Evolutionary conservation across 2,888 invertebrate species (phyloP).

Genomic region (Lacanobia oleracea): DNA sequence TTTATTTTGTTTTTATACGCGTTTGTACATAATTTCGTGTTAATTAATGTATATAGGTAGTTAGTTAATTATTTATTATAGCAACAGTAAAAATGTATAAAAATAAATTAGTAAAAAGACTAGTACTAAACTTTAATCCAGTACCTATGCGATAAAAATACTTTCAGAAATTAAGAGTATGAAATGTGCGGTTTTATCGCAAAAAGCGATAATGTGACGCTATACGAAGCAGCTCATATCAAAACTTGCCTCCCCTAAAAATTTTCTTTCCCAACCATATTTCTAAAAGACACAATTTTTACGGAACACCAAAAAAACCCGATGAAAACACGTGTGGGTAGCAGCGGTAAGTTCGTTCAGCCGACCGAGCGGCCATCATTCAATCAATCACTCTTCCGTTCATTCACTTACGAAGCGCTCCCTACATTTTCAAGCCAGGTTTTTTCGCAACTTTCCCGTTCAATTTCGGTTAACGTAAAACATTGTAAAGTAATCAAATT

Average conservation of each 20-base stretch:
- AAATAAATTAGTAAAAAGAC: no score
- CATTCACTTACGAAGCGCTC: slow-evolving; percentile 53
- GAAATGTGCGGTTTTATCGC: no score
- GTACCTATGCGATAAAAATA: no score
- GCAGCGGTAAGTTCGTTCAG: slow-evolving; percentile 43
- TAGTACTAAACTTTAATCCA: no score
- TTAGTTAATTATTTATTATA: no score
- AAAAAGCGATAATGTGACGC: background rate
- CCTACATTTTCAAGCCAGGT: slow-evolving; percentile 30
- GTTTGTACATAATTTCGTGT: no score
- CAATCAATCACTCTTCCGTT: slow-evolving; percentile 58
- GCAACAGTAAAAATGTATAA: no score
- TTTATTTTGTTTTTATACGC: no score
- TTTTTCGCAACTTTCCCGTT: slow-evolving; percentile 38
- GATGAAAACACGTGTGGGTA: slow-evolving; percentile 25
- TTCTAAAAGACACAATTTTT: background rate
- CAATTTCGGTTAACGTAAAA: slow-evolving; percentile 27
- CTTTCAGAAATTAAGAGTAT: no score
- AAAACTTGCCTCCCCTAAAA: background rate
- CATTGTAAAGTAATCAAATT: slow-evolving; percentile 27
- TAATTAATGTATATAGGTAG: no score
- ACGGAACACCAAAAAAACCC: slow-evolving; percentile 18
- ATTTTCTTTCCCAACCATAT: background rate
- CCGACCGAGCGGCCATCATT: slow-evolving; percentile 52
- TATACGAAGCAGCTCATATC: background rate